Evolutionary conservation across 2,113 vertebrate genomes (phyloP), one percentile per base, ranked within the genome.

Genomic region (Hippolais icterina): DNA sequence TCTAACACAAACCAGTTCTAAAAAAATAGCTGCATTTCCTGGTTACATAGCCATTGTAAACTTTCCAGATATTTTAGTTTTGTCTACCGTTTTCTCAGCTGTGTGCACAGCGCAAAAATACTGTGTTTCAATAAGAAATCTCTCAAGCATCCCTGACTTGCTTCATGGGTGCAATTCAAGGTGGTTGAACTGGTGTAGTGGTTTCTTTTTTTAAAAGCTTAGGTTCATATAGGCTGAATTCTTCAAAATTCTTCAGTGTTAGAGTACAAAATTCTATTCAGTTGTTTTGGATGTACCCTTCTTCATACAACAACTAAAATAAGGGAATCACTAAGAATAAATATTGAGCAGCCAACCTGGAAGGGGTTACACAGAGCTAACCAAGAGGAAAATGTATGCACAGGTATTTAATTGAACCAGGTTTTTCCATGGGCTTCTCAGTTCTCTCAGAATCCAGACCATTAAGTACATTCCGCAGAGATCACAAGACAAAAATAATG

Each of bases 361-460:
- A 81, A 87, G 15, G 41, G 16, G 12, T 27, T 42, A 68, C 20
- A n/a, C 24, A 41, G n/a, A 61, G 10, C 24, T 70, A 63, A 88
- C 15, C 33, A 42, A 56, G 66, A 83, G 12, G 28, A 88, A 53
- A 14, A 41, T 18, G 5, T 5, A 12, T 16, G 13, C 16, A 44
- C 1, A 1, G 0, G 0, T 1, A 2, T 94, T 84, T 82, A 53
- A 49, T 24, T 29, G 54, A 90, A 52, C 5, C 42, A 31, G 12
- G 12, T 25, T 78, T 90, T 65, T 79, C 69, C 19, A 8, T 15
- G 27, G 49, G 11, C 35, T 27, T 47, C 42, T 78, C 39, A 47
- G 15, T 41, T 44, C 50, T 54, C 63, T 52, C 52, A 44, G 59
- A 44, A 69, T 81, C 53, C 53, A 46, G 47, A 39, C 24, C 1